Base-by-base conservation (phyloP, 2,113 vertebrate species). In the Barnardius zonarius region DNA sequence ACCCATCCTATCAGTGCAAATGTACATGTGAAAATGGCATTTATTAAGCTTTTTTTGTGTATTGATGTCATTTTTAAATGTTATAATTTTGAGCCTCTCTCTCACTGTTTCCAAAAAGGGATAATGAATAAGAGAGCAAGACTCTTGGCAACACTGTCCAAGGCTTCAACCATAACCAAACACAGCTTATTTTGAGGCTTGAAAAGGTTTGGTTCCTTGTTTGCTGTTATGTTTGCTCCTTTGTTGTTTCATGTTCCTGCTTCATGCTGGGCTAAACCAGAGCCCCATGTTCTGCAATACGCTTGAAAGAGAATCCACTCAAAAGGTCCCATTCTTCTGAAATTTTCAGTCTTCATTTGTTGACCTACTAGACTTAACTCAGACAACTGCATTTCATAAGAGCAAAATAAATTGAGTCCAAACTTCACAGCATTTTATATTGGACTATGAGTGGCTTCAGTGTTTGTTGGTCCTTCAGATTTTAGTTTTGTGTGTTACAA, bases 401-500 rank as follows among this genome's bases (percentile, higher is more conserved):
- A 49, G 41, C 46, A 77, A 93, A 94, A 91, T 70, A 92, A 89
- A 94, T 72, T 69, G 69, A 93, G n/a, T 62, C 62, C 70, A 96
- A 73, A 87, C 37, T 69, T 79, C 41, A 39, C 23, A 28, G 17
- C 17, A 48, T 52, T 79, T 93, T 85, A 49, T 69, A 83, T 79
- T 66, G 25, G 52, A 28, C 43, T 72, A 5, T 12, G 67, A 92
- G 52, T 24, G 31, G 13, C 62, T 93, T 79, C 83, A 63, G 33
- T 67, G 70, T 89, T 91, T 77, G 59, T 79, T 92, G 80, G 84
- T 77, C 37, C 52, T 79, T 93, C 84, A 63, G 3, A 73, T 85
- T 95, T 94, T 91, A 93, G 87, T 72, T 85, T 73, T 91, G 82
- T 87, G 87, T 88, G 92, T 91, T 95, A 85, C 79, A 94, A 94